Evolutionary conservation across 2,113 vertebrate species (phyloP).

Genomic region (Xiphorhynchus elegans): DNA sequence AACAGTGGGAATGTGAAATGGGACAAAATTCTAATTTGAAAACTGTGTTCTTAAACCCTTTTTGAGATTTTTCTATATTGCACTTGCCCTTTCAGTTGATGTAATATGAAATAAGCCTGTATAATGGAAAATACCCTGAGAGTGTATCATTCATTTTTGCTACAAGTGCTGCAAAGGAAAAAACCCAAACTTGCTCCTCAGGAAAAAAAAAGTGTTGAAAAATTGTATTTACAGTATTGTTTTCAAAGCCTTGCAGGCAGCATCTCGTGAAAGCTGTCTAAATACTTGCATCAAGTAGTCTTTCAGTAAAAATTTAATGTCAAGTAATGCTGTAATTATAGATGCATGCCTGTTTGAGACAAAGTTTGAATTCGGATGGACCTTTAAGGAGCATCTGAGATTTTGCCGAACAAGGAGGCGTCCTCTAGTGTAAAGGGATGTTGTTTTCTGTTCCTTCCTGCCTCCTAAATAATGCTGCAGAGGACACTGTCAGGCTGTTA

Average conservation of each 20-base stretch:
- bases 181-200: accelerated
- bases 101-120: neutral
- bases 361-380: neutral
- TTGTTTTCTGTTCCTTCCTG: neutral
- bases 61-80: neutral
- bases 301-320: neutral
- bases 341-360: neutral
- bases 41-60: neutral
- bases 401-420: neutral
- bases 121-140: neutral
- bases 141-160: neutral
- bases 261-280: neutral
- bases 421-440: neutral
- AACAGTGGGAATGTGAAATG: neutral
- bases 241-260: neutral
- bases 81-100: neutral
- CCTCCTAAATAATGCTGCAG: neutral
- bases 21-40: neutral
- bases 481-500: neutral
- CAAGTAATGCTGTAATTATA: neutral
- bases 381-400: neutral
- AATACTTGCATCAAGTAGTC: neutral
- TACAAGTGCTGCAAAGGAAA: neutral
- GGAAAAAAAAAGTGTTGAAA: neutral
- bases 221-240: neutral